Evolutionary conservation across 2,888 invertebrate species (phyloP).

Genomic region (Parnassius apollo): DNA sequence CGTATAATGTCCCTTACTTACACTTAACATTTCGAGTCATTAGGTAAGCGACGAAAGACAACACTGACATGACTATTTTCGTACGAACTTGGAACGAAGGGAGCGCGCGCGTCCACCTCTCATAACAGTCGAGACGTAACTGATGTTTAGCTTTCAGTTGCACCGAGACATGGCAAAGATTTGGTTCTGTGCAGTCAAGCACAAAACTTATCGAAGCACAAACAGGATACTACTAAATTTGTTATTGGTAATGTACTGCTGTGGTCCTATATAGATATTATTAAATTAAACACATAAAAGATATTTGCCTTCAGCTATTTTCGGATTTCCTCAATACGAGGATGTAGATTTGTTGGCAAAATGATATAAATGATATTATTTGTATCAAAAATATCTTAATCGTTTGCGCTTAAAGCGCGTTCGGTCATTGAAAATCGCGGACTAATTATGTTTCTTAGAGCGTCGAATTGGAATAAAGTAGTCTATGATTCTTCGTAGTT

Average conservation of each 20-base stretch:
- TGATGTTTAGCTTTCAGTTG: conserved; percentile 38
- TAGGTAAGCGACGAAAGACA: conserved; percentile 9
- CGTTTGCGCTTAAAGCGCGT: no score
- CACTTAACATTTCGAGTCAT: conserved; percentile 21
- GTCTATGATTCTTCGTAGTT: no score
- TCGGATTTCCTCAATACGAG: background rate
- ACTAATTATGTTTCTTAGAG: no score
- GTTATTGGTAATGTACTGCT: conserved; percentile 36
- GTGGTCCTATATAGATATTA: background rate
- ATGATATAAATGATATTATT: no score
- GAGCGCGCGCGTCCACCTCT: conserved; percentile 48
- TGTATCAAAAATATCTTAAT: no score
- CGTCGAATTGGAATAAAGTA: no score
- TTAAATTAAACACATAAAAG: background rate
- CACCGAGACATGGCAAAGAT: conserved; percentile 50
- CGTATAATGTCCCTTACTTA: conserved; percentile 24
- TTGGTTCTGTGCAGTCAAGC: conserved; percentile 53
- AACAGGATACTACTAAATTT: conserved; percentile 60
- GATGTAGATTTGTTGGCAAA: background rate
- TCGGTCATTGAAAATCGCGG: no score
- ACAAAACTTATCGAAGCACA: conserved; percentile 57
- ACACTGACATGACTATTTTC: conserved; percentile 58
- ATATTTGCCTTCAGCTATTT: background rate
- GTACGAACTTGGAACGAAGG: conserved; percentile 44
- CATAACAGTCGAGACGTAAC: conserved; percentile 49